Conservation (phyloP, 2,113 vertebrate genomes). For the Coregonus clupeaformis region DNA sequence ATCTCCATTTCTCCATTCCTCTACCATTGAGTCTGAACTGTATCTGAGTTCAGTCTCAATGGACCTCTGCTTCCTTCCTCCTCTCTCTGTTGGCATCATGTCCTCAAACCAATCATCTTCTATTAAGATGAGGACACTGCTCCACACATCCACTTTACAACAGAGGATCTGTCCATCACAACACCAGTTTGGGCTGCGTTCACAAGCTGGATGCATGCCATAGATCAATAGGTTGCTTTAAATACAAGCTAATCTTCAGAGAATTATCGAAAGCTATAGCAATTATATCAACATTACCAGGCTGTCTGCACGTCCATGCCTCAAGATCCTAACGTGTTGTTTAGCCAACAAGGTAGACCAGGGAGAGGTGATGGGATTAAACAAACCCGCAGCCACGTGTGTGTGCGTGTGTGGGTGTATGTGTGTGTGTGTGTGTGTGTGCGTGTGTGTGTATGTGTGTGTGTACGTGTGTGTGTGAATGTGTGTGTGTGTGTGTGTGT, state of each 20-base stretch:
- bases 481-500: neutral
- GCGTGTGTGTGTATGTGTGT: too few species aligned
- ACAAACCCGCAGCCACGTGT: neutral
- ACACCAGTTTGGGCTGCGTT: conserved; percentile 10
- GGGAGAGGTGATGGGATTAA: conserved; percentile 18
- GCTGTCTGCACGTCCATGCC: neutral
- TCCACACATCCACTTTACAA: conserved; percentile 17
- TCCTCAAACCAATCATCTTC: conserved; percentile 25
- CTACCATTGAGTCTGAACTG: too few species aligned
- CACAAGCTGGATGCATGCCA: neutral
- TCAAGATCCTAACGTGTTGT: conserved; percentile 36
- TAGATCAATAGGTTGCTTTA: conserved; percentile 23
- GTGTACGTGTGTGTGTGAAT: conserved; percentile 4
- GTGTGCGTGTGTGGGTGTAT: too few species aligned
- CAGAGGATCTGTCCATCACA: conserved; percentile 15
- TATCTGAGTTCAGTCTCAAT: neutral
- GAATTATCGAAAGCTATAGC: conserved; percentile 34
- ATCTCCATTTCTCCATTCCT: conserved; percentile 12
- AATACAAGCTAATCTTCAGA: conserved; percentile 33
- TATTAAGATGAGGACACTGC: conserved; percentile 21
- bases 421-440: too few species aligned
- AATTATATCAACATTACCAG: conserved; percentile 40
- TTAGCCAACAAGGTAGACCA: conserved; percentile 47
- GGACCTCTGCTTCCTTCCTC: neutral
- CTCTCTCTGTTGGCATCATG: neutral